Percentiles rank a stretch among this genome's conserved stretches.
These are phyloP conservation scores for Micromesistius poutassou DNA, from an alignment of 2,797 vertebrate species.

Conservation along the genomic window DNA sequence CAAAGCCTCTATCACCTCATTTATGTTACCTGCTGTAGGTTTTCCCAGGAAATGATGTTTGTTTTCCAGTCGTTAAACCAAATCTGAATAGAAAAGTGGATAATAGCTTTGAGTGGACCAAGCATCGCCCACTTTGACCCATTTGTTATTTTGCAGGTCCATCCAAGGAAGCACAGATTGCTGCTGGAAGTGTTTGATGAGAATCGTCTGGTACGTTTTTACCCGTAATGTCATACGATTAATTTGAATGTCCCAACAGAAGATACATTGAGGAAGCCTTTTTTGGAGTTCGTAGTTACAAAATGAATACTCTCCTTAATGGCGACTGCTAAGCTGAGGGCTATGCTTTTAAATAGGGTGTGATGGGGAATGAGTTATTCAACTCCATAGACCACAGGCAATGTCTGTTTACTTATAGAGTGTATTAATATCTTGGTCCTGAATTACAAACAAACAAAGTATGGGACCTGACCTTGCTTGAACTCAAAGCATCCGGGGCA, in stretches of 20 bases:
- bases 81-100: background rate
- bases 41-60: background rate
- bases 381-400: background rate
- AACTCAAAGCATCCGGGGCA: background rate
- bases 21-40: background rate
- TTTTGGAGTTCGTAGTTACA: background rate
- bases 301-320: background rate
- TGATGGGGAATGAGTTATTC: background rate
- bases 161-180: slow-evolving; percentile 86
- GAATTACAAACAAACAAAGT: background rate
- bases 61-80: background rate
- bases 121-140: background rate
- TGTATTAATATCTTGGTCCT: background rate
- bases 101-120: background rate
- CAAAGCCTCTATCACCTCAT: background rate
- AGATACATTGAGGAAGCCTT: background rate
- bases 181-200: slow-evolving; percentile 97
- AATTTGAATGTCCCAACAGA: background rate
- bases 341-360: background rate
- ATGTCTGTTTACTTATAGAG: slow-evolving; percentile 2
- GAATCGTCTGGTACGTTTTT: slow-evolving; percentile 90
- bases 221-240: background rate
- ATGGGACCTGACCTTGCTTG: background rate
- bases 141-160: slow-evolving; percentile 75
- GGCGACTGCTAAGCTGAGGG: background rate